Conservation (phyloP, 92 coral and sea anemone genomes). For the Diadumene lineata region DNA sequence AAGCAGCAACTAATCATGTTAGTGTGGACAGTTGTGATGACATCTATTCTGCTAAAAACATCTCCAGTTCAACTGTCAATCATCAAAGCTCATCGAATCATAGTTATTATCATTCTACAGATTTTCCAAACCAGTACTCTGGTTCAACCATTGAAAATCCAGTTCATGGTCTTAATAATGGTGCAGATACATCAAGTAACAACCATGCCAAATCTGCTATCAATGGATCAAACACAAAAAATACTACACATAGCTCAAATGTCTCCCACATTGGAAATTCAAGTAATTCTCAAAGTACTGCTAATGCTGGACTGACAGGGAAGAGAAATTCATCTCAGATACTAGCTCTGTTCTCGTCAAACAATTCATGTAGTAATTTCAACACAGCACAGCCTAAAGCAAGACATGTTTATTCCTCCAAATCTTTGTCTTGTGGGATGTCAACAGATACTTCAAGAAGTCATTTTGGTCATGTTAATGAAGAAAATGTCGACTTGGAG, state of each 20-base stretch:
- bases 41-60: background rate
- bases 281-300: background rate
- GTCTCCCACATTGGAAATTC: background rate
- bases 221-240: background rate
- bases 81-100: background rate
- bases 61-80: background rate
- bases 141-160: too few species aligned
- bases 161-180: too few species aligned
- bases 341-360: conserved; percentile 47
- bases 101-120: background rate
- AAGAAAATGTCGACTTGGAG: too few species aligned
- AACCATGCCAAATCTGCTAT: background rate
- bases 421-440: background rate
- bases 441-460: background rate
- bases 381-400: background rate
- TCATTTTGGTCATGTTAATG: too few species aligned
- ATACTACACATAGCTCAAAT: background rate
- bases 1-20: background rate
- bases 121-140: too few species aligned
- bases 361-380: background rate
- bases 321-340: conserved; percentile 57
- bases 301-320: background rate
- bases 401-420: background rate
- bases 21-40: too few species aligned
- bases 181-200: background rate